These are phyloP conservation scores for Bothrops jararaca DNA, from an alignment of 2,113 vertebrate species.

Conservation along the genomic window DNA sequence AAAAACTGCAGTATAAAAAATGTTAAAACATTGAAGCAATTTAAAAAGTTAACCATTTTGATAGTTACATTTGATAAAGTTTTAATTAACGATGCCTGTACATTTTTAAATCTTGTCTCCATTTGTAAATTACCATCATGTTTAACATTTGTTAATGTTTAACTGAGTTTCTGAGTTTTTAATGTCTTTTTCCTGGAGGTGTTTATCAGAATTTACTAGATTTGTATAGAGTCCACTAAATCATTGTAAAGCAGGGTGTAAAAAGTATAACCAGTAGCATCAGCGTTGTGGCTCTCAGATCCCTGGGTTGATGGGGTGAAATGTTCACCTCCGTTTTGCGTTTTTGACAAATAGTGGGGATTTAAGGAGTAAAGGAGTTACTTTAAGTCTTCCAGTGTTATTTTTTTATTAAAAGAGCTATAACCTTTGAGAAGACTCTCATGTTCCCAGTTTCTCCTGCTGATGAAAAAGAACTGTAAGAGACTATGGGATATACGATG, in stretches of 20 bases:
- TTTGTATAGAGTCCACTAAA: not conserved
- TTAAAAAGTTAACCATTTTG: not conserved
- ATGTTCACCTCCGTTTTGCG: not conserved
- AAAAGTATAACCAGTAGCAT: not conserved
- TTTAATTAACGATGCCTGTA: not conserved
- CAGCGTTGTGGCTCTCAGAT: not conserved
- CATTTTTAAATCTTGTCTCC: not conserved
- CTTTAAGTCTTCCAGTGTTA: not conserved
- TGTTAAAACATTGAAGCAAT: not conserved
- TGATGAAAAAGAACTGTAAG: not conserved
- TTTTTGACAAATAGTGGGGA: not conserved
- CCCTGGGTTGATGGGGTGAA: not conserved
- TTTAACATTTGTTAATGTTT: not conserved
- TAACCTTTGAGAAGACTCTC: not conserved
- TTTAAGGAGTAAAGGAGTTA: not conserved
- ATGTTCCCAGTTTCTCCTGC: not conserved
- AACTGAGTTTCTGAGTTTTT: not conserved
- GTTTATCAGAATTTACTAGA: not conserved
- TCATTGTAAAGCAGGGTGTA: not conserved
- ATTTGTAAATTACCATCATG: too few relatives aligned
- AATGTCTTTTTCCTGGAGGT: not conserved
- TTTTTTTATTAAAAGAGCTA: not conserved
- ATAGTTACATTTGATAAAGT: not conserved
- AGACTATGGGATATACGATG: too few relatives aligned
- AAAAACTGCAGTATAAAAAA: not conserved